Evolutionary conservation across 1,140 invertebrate genomes (phyloP), one percentile per base, ranked within the genome.

Genomic region (Nymphalis io): DNA sequence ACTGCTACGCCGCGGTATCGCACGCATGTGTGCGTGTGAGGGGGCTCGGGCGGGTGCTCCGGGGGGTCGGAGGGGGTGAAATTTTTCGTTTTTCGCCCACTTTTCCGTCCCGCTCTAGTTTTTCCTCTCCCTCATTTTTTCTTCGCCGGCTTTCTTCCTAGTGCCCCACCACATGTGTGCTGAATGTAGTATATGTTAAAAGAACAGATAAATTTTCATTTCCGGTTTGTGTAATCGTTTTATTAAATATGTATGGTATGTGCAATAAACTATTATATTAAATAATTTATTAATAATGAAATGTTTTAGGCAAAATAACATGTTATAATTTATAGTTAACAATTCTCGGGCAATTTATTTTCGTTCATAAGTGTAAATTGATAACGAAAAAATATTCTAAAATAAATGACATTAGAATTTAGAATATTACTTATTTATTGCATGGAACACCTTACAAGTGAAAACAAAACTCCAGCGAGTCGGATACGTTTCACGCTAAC

Each of bases 51-150:
- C 59, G 64, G 69, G 66, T 38, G 72, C 65, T 60, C 75, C 75
- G 70, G 74, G 69, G 80, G 75, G 18, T 53, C 48, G 48, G 62
- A 53, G 81, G 73, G 77, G 87, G 83, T 83, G 84, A 88, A 91
- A 91, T 91, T 91, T 91, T 91, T 91, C 89, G 89, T 91, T 91
- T 91, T 91, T 91, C 89, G 79, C 88, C 87, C 82, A 91, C 87
- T 91, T 90, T 90, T 91, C 88, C 89, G 85, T 91, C 89, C 88
- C 81, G 87, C 87, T 91, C 89, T 91, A 90, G 88, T 91, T 91
- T 91, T 91, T 90, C 89, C 78, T 91, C 89, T 91, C 89, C 87
- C 89, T 91, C 88, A 86, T 90, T 91, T 91, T 91, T 91, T 91
- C 87, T 89, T 90, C 85, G 85, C 84, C 44, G 27, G 44, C 82